Evolutionary conservation across 2,888 invertebrate species (phyloP).

Genomic region (Sipunculus nudus): DNA sequence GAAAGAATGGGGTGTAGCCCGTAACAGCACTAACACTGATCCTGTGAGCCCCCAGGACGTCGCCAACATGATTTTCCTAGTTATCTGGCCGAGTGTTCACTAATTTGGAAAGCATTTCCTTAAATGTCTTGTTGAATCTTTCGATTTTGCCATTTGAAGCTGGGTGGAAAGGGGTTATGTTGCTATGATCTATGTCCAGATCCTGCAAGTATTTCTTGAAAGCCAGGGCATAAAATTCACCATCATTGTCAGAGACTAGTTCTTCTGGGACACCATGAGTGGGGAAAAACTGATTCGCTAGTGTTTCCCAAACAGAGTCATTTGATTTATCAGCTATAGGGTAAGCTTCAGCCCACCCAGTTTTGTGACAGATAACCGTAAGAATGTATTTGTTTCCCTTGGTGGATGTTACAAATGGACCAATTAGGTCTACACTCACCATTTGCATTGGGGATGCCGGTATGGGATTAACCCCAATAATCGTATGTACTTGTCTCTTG

Average conservation of each 20-base stretch:
- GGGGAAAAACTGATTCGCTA: slow-evolving; percentile 7
- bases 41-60: slow-evolving; percentile 9
- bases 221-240: background rate
- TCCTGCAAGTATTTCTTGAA: background rate
- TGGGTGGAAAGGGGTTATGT: slow-evolving; percentile 9
- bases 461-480: slow-evolving; percentile 9
- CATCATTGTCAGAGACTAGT: slow-evolving; percentile 1
- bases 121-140: slow-evolving; percentile 15
- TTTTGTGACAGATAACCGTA: slow-evolving; percentile 11
- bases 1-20: slow-evolving; percentile 15
- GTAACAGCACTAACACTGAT: background rate
- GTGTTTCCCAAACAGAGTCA: slow-evolving; percentile 1
- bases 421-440: slow-evolving; percentile 16
- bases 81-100: slow-evolving; percentile 1
- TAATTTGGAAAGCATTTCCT: slow-evolving; percentile 11
- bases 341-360: slow-evolving; percentile 18
- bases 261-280: slow-evolving; percentile 6
- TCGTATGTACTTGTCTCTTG: background rate
- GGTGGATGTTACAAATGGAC: slow-evolving; percentile 8
- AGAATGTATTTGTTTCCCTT: slow-evolving; percentile 11
- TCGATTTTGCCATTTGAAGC: slow-evolving; percentile 7
- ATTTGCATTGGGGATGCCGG: background rate
- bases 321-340: slow-evolving; percentile 11
- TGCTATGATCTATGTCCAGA: slow-evolving; percentile 6
- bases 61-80: slow-evolving; percentile 10